phyloP scores from a whole-genome alignment of 1,140 invertebrate genomes.

The Leucophenga varia region DNA sequence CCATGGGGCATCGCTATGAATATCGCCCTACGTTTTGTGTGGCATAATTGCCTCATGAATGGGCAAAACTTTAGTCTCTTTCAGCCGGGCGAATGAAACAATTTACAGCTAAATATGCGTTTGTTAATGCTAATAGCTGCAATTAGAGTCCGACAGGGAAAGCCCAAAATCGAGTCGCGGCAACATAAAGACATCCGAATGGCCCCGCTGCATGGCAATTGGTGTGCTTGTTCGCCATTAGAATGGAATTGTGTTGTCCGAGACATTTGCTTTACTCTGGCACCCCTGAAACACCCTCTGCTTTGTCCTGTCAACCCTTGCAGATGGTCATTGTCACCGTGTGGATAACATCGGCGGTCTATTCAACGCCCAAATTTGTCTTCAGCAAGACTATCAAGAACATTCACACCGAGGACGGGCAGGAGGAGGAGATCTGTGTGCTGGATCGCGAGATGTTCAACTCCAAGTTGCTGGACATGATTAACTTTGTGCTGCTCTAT shows the following conservation, averaged over 20 bases:
- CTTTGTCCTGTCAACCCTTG: constrained; percentile 17
- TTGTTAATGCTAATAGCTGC: no score
- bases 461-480: constrained; percentile 72
- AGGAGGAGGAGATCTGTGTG: constrained; percentile 72
- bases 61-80: no score
- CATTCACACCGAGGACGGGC: constrained; percentile 59
- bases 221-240: no score
- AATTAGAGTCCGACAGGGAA: no score
- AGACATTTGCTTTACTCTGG: not conserved
- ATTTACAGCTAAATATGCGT: no score
- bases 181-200: not conserved
- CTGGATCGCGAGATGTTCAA: constrained; percentile 72
- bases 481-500: constrained; percentile 76
- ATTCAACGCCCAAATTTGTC: constrained; percentile 75
- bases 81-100: no score
- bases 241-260: no score
- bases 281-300: not conserved
- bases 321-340: constrained; percentile 72
- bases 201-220: no score
- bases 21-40: no score
- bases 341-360: constrained; percentile 74
- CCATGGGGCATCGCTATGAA: no score
- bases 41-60: no score
- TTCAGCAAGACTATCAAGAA: constrained; percentile 71
- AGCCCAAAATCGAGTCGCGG: no score